phyloP scores from a whole-genome alignment of 2,888 invertebrate genomes.

The Apoda limacodes region DNA sequence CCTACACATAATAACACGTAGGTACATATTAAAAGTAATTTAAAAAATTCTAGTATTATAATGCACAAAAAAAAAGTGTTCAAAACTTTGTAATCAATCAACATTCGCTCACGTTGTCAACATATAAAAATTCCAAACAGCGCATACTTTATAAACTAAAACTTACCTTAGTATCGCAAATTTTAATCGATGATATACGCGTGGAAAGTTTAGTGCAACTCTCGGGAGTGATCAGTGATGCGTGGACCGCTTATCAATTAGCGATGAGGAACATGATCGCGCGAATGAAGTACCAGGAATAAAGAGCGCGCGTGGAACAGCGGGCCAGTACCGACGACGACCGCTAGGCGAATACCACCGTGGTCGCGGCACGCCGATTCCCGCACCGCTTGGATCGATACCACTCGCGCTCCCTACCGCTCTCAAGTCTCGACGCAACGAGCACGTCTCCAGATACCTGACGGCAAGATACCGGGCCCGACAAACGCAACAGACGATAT shows the following conservation, averaged over 20 bases:
- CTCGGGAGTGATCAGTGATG: conserved; percentile 33
- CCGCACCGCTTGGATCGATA: conserved; percentile 60
- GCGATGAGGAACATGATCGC: conserved; percentile 52
- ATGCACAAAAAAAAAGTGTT: too few relatives aligned
- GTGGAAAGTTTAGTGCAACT: conserved; percentile 23
- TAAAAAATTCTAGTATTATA: too few relatives aligned
- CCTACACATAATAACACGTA: too few relatives aligned
- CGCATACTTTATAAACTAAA: too few relatives aligned
- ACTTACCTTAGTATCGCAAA: conserved; percentile 28
- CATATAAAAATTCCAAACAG: conserved; percentile 17
- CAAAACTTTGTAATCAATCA: conserved; percentile 11
- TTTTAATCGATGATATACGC: conserved; percentile 31
- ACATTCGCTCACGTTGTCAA: conserved; percentile 24
- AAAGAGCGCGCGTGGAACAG: conserved; percentile 54
- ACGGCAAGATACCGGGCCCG: too few relatives aligned
- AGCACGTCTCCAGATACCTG: too few relatives aligned
- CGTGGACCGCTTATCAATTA: conserved; percentile 51
- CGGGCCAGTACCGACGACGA: conserved; percentile 65
- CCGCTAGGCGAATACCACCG: conserved; percentile 60
- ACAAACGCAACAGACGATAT: too few relatives aligned
- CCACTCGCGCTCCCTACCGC: conserved; percentile 50
- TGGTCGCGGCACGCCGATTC: conserved; percentile 54
- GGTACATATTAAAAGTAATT: too few relatives aligned
- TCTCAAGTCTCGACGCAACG: too few relatives aligned
- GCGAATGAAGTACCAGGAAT: conserved; percentile 46